Base-by-base conservation (phyloP, 92 coral and sea anemone genomes). In the Actinostola sp. region DNA sequence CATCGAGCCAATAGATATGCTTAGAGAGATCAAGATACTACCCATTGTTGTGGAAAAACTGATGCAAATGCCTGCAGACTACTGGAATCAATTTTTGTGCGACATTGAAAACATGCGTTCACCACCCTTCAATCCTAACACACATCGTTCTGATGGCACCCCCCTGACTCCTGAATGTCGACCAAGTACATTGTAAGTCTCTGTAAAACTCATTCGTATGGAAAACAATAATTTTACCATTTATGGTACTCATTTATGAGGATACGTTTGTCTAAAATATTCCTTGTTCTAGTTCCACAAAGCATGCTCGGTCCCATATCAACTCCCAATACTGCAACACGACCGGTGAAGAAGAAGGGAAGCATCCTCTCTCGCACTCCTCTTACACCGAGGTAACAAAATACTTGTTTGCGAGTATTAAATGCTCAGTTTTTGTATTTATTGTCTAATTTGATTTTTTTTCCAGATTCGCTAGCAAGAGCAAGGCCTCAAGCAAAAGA, bases 221-320 rank as follows among this genome's bases (percentile, higher is more conserved):
- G 19, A 14, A 6, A n/a, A 14, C 54, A 48, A 6, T 48, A 48
- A 29, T 63, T 29, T 63, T 42, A 4, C 23, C 23, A 35, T 63
- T 19, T 35, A 29, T 29, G n/a, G n/a, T n/a, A n/a, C n/a, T n/a
- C n/a, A n/a, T n/a, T n/a, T n/a, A n/a, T 56, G 4, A 9, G 21
- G 31, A 14, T 61, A 23, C 24, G 8, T 39, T 65, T 39, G 28
- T 29, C 25, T 56, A 19, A 12, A 2, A 12, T 24, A 34, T 24
- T 34, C 9, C 35, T 28, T 65, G 67, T 27, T 50, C 74, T 73
- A 95, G 99, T 71, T 50, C 99, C 97, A 16, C 84, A 87, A 72
- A 92, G 99, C 87, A 95, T 95, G 99, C 93, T 95, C 42, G 99
- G 99, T 53, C 99, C 99, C 0, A 66, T 89, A 23, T 66, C 76